Base-by-base conservation (phyloP, 2,797 vertebrate genomes). In the Micrastur ruficollis region DNA sequence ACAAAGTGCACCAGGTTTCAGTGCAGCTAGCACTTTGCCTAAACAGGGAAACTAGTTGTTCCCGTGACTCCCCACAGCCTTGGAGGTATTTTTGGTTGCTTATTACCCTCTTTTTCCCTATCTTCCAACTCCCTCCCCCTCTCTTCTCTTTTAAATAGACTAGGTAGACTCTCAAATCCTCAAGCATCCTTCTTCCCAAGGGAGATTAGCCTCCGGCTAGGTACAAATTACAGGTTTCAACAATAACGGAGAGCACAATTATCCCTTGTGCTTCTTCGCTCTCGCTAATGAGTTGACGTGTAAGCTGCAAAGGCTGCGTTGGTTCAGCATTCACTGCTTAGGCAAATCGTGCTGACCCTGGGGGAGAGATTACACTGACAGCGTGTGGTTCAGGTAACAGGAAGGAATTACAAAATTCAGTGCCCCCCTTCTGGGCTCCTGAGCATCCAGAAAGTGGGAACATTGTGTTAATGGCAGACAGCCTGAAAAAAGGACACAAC, bases 1-100 rank as follows among this genome's bases (percentile, higher is more conserved):
- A n/a, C 0, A 1, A 19, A 73, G 32, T 2, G 11, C 84, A n/a
- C 14, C 63, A 21, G 63, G 65, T 61, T 87, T 91, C 23, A 80
- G 31, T 40, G 42, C 59, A 78, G 84, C 32, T 36, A 66, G 23
- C 12, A 4, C 67, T 62, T 16, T 13, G 71, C 66, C 59, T 67
- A 70, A 85, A 59, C 78, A 82, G 71, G 46, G n/a, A 86, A 94
- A 84, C 81, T 63, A 78, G 56, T 52, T n/a, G 86, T 94, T 94
- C 85, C 56, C 59, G 32, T 40, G 78, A 13, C 76, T 80, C 59
- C 73, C 71, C 79, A 4, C 27, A 50, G 78, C 86, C 89, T 40
- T 14, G 56, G 29, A 92, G 74, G 72, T 74, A 53, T 85, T 93
- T 96, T 86, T 52, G 40, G 91, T 74, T 95, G 79, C 76, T 96